phyloP scores from a whole-genome alignment of 2,797 vertebrate species.

The Enteromius argenteus region DNA sequence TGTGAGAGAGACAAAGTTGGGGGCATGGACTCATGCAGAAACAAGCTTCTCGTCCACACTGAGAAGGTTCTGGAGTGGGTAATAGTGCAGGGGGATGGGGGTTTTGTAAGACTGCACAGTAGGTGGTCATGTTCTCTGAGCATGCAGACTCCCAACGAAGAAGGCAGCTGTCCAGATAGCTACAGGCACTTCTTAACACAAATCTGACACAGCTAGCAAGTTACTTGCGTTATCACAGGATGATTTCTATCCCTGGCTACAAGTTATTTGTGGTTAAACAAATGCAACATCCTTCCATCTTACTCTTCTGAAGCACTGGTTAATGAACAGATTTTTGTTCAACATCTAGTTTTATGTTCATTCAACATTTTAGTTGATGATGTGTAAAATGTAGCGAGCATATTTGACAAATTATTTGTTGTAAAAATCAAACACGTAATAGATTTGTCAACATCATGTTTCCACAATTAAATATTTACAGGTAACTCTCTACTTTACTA shows the following conservation, averaged over 20 bases:
- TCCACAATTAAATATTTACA: slow-evolving; percentile 22
- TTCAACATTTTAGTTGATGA: background rate
- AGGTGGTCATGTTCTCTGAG: slow-evolving; percentile 48
- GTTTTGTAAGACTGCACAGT: slow-evolving; percentile 21
- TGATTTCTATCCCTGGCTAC: slow-evolving; percentile 4
- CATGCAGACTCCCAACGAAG: slow-evolving; percentile 43
- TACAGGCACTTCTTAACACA: slow-evolving; percentile 36
- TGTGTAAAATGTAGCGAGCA: background rate
- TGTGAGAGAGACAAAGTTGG: background rate
- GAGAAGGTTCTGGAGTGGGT: slow-evolving; percentile 13
- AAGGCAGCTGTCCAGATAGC: slow-evolving; percentile 57
- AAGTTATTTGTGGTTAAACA: slow-evolving; percentile 4
- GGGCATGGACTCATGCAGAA: slow-evolving; percentile 29
- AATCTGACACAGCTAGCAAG: slow-evolving; percentile 42
- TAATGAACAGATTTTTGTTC: background rate
- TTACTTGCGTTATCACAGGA: background rate
- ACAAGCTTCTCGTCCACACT: slow-evolving; percentile 23
- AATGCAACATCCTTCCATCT: background rate
- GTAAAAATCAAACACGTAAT: background rate
- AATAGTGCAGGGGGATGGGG: slow-evolving; percentile 4
- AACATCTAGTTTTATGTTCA: background rate
- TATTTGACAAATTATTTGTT: background rate
- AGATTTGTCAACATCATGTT: background rate
- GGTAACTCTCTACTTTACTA: slow-evolving; percentile 47
- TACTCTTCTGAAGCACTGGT: background rate